Percentiles rank a stretch among this genome's conserved stretches.
Conservation (phyloP, 2,113 vertebrate species). For the Anser brachyrhynchus region DNA sequence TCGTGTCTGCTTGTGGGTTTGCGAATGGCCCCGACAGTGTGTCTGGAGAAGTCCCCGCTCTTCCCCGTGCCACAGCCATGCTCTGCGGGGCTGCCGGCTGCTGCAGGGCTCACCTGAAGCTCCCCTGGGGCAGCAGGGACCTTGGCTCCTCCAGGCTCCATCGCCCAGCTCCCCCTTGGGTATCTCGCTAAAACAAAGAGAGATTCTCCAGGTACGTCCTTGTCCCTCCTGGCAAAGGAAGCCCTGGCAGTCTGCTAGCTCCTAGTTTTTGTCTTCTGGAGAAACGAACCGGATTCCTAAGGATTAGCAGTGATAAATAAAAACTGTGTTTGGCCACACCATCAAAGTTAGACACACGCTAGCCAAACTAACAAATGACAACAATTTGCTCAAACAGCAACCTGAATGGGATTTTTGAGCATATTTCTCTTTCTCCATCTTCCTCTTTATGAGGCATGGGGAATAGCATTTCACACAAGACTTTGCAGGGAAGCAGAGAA, state of each 20-base stretch:
- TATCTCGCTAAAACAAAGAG: background rate
- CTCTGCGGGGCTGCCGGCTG: background rate
- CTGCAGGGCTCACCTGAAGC: background rate
- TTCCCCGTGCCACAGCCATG: background rate
- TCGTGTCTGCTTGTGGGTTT: accelerated
- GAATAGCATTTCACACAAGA: background rate
- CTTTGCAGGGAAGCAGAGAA: background rate
- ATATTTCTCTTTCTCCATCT: background rate
- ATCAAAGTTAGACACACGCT: background rate
- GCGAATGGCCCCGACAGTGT: accelerated
- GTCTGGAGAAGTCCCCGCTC: background rate
- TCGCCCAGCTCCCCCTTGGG: accelerated
- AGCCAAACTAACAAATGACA: background rate
- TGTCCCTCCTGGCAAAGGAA: background rate
- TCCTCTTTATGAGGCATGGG: background rate
- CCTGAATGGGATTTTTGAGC: background rate
- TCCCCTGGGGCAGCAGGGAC: too few species aligned
- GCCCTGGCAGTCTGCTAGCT: background rate
- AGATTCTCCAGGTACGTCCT: background rate
- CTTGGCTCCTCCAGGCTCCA: accelerated
- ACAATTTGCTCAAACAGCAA: background rate
- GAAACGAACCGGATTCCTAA: background rate
- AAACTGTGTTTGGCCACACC: background rate
- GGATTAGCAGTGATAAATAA: background rate
- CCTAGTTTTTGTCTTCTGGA: background rate